Percentiles rank a stretch among this genome's conserved stretches.
Evolutionary conservation across 2,113 vertebrate genomes (phyloP).

Genomic region (Smithornis capensis): DNA sequence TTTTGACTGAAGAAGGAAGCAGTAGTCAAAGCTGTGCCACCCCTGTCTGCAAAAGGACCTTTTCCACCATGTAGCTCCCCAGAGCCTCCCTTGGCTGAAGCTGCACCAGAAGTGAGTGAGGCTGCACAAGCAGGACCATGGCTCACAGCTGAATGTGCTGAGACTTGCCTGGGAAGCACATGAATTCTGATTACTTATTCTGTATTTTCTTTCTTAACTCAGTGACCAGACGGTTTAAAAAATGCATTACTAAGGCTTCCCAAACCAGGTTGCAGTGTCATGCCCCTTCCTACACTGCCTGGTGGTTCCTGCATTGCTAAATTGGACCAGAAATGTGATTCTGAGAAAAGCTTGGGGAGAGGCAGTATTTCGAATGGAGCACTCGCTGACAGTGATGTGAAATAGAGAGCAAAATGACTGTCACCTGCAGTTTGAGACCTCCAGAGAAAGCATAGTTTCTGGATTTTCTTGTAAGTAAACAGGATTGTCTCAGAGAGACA

Average conservation of each 20-base stretch:
- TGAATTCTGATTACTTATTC: neutral
- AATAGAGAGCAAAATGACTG: constrained; percentile 20
- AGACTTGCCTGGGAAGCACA: neutral
- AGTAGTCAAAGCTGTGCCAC: neutral
- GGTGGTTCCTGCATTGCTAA: neutral
- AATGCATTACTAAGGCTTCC: neutral
- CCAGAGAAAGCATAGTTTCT: constrained; percentile 20
- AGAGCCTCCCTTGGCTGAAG: neutral
- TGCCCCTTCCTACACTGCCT: neutral
- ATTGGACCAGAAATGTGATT: neutral
- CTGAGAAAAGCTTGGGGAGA: neutral
- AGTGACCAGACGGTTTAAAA: neutral
- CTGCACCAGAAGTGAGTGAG: neutral
- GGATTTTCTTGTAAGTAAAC: constrained; percentile 23
- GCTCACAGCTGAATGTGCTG: neutral
- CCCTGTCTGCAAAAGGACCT: neutral
- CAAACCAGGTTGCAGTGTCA: neutral
- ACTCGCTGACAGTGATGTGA: neutral
- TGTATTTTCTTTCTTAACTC: neutral
- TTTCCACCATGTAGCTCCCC: neutral
- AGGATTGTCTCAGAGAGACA: constrained; percentile 8
- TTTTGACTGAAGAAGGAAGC: neutral
- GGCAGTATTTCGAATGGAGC: neutral
- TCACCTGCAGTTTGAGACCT: constrained; percentile 50
- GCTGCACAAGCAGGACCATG: neutral